Base-by-base conservation (phyloP, 1,140 invertebrate species). In the Brevipalpus yothersi region DNA sequence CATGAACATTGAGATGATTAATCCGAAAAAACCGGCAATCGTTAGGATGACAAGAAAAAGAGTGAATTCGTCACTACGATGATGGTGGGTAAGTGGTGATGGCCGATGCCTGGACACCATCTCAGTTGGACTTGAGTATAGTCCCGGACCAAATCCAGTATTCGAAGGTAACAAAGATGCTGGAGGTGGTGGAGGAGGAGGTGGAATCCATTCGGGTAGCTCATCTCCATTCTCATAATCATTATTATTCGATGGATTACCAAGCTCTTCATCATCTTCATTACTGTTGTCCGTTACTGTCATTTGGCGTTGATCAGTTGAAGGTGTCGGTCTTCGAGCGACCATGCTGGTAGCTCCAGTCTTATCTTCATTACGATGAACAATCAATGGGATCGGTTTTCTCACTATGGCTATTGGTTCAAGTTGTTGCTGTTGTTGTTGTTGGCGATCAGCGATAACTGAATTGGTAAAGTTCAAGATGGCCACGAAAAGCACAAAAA, bases 1-100 rank as follows among this genome's bases (percentile, higher is more conserved):
- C 59, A 60, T 60, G n/a, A 60, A 54, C 59, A 60, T 60, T 41
- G 59, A 41, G 12, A 60, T 42, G 19, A 60, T 60, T 41, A 60
- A 41, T 7, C 59, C 59, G 21, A 60, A 60, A 43, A 60, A 60
- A 11, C 59, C 59, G 40, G 59, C 53, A 41, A 60, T 55, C 1
- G 59, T 60, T 17, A 60, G 19, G 17, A 60, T 41, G 39, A 60
- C 59, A 39, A 60, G 41, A 55, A 60, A 60, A 19, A 60, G 51
- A 13, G 59, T 42, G 17, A 60, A 60, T 47, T 60, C 59, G 11
- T 60, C 59, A 15, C 51, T 45, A 15, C n/a, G 49, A 10, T 13
- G 49, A 10, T 19, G 9, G 17, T n/a, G n/a, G 21, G n/a, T 19
- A 8, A 19, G 2, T 8, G n/a, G n/a, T 8, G 21, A 17, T 19